Evolutionary conservation across 1,140 invertebrate genomes (phyloP), one percentile per base, ranked within the genome.

Genomic region (Lethrus apterus): DNA sequence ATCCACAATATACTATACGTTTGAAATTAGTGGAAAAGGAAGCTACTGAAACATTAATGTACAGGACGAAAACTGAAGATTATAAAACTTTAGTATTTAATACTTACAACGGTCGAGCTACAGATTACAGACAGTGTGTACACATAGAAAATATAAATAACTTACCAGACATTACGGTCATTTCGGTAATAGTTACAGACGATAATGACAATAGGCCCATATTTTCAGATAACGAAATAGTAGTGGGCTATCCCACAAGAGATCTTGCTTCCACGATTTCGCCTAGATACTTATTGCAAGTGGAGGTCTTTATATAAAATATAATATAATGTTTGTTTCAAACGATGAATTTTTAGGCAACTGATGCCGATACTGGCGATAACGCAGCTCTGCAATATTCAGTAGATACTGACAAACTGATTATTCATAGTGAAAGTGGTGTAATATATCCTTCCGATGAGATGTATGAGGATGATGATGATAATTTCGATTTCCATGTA

Each of bases 181-280:
- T 74, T 3, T 67, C 68, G 41, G 49, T 73, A 13, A 68, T 72
- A 29, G 66, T 74, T 3, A 64, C 66, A n/a, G 72, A 74, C 53
- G 70, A 70, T 5, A 74, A 74, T 50, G 70, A 74, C 42, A 70
- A 74, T 47, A 15, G 47, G 13, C 71, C 72, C 3, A 59, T 67
- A 51, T 72, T 73, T 52, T 44, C 62, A 40, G 56, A 62, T 35
- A 48, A 53, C n/a, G 62, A 65, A 48, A 62, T 68, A n/a, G 53
- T 70, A 40, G 57, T 61, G 8, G 71, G 70, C n/a, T 74, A 72
- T 54, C 71, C 72, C 3, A 36, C 50, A 26, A 31, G 51, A 13
- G 59, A 69, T 48, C 53, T 73, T 8, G 61, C 63, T 49, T 56
- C 64, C 8, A 49, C 51, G 20, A 44, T 73, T 33, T 47, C 63